A percentile compares a stretch with the other conserved stretches of the same genome.
These are phyloP conservation scores for Anastrepha ludens DNA, from an alignment of 1,140 invertebrate species.

Conservation along the genomic window DNA sequence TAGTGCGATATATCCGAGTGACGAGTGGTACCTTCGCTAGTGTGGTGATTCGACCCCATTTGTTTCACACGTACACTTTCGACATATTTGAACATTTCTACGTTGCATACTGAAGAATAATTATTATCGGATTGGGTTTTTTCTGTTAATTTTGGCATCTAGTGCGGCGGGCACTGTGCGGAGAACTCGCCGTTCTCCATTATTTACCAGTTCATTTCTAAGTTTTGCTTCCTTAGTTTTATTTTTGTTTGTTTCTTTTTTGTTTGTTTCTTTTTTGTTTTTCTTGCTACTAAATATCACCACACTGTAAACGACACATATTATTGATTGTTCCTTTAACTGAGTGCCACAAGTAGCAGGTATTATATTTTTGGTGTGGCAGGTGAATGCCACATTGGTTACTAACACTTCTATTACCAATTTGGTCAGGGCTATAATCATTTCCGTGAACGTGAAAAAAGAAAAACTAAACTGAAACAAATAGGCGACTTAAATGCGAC, in stretches of 20 bases:
- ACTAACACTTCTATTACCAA: slow-evolving; percentile 32
- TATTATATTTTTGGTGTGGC: slow-evolving; percentile 44
- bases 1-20: no score
- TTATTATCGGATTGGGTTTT: no score
- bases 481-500: slow-evolving; percentile 35
- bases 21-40: no score
- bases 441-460: slow-evolving; percentile 7
- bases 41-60: no score
- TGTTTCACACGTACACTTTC: no score
- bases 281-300: background rate
- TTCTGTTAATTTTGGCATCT: no score
- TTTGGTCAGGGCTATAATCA: slow-evolving; percentile 43
- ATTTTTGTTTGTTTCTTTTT: background rate
- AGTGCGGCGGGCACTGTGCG: no score
- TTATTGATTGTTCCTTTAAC: slow-evolving; percentile 21
- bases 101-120: no score
- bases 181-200: background rate
- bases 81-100: no score
- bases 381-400: slow-evolving; percentile 37
- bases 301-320: background rate
- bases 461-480: slow-evolving; percentile 2
- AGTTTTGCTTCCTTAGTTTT: no score
- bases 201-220: no score
- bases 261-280: background rate
- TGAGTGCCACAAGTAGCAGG: slow-evolving; percentile 39